Evolutionary conservation across 2,888 invertebrate species (phyloP), one percentile per base, ranked within the genome.

Genomic region (Platycheirus rosarum): DNA sequence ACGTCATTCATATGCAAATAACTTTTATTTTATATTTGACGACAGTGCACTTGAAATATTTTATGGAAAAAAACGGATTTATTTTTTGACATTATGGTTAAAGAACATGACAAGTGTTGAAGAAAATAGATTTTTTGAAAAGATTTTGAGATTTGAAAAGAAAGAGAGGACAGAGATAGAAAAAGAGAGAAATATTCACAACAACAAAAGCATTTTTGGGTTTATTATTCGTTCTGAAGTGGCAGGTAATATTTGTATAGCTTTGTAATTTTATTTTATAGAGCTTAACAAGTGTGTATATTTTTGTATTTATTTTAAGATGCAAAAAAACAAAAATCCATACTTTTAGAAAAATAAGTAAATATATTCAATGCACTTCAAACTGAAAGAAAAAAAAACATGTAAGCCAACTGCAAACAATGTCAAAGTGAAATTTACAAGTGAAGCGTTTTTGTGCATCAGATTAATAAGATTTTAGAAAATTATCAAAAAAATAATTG

Each of bases 1-100:
- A 60, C 44, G 60, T 60, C 60, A 60, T 60, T 60, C 60, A 60
- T 60, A 60, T 60, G 60, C 60, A 60, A 60, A 32, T 18, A 44
- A 29, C 16, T 60, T 29, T 44, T 42, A 26, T 40, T 26, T 42
- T 51, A 16, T 66, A 42, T 37, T 44, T 68, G 53, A 42, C 53
- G 66, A 53, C 35, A 75, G 80, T 80, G 80, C 80, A 80, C 80
- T 70, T 78, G 35, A 69, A 74, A 63, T 37, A 55, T 35, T 13
- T n/a, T n/a, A n/a, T n/a, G n/a, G n/a, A n/a, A n/a, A n/a, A 23
- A 23, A 71, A 71, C 44, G 26, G 16, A 11, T 62, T 29, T 35
- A 46, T 57, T 14, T 37, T 44, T 18, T 13, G 37, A 23, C 49
- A 55, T 55, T 44, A n/a, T 46, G 29, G 32, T 60, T 55, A 37